Evolutionary conservation across 2,888 invertebrate species (phyloP).

Genomic region (Phengaris alcon): DNA sequence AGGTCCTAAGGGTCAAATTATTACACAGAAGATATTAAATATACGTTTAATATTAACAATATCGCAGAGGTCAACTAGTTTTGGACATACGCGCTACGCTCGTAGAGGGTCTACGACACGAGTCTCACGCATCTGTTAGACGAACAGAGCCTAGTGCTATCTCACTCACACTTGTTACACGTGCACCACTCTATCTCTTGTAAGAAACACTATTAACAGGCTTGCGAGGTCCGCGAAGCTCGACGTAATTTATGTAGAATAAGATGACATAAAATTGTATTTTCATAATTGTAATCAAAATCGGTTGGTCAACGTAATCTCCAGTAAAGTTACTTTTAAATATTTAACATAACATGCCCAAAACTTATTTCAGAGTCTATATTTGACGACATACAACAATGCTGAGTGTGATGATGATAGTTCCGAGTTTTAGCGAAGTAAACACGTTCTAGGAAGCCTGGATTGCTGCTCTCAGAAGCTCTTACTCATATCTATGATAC

Average conservation of each 20-base stretch:
- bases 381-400: too few relatives aligned
- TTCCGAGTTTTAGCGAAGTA: neutral
- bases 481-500: slow-evolving; percentile 6
- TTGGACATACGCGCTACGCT: slow-evolving; percentile 3
- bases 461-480: neutral
- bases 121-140: neutral
- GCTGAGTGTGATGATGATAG: neutral
- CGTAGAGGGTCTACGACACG: slow-evolving; percentile 20
- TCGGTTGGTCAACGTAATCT: neutral
- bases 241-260: neutral
- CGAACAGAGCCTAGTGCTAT: neutral
- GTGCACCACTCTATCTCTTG: neutral
- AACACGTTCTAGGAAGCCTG: slow-evolving; percentile 9
- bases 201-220: neutral
- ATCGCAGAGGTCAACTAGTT: neutral
- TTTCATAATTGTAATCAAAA: neutral
- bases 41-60: neutral
- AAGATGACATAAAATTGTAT: neutral
- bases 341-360: neutral
- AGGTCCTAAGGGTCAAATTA: too few relatives aligned
- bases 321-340: neutral
- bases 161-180: neutral
- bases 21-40: neutral
- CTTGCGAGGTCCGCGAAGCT: neutral
- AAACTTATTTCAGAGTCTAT: too few relatives aligned